Evolutionary conservation across 2,113 vertebrate genomes (phyloP).

Genomic region (Silurus asotus): DNA sequence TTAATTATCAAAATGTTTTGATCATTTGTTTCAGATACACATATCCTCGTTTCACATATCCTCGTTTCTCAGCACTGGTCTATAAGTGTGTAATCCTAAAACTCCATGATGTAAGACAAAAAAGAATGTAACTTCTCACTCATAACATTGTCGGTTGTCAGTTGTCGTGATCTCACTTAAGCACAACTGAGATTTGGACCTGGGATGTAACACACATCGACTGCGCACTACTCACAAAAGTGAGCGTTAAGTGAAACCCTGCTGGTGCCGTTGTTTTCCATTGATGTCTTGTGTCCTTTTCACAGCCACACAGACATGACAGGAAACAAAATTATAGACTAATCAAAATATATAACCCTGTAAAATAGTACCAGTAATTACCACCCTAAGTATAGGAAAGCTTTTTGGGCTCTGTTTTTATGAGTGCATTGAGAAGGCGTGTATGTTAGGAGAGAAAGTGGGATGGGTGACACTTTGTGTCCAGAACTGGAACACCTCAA

Average conservation of each 20-base stretch:
- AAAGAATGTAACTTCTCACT: background rate
- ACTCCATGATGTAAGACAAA: background rate
- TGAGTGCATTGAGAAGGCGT: slow-evolving; percentile 64
- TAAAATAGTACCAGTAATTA: slow-evolving; percentile 70
- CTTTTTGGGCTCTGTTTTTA: slow-evolving; percentile 60
- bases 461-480: slow-evolving; percentile 51
- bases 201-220: background rate
- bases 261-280: slow-evolving; percentile 60
- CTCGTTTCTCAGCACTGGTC: background rate
- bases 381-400: slow-evolving; percentile 69
- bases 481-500: slow-evolving; percentile 42
- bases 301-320: slow-evolving; percentile 58
- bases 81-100: background rate
- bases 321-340: slow-evolving; percentile 68
- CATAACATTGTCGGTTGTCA: background rate
- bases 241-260: background rate
- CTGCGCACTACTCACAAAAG: slow-evolving; percentile 15
- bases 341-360: slow-evolving; percentile 70
- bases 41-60: background rate
- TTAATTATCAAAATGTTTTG: background rate
- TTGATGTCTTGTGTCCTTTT: slow-evolving; percentile 57
- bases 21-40: background rate
- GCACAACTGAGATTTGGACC: slow-evolving; percentile 6
- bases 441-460: slow-evolving; percentile 46
- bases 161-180: background rate